Evolutionary conservation across 37 sponge, comb jelly and placozoan genomes (phyloP), one percentile per base, ranked within the genome.

Genomic region (Amphimedon queenslandica): DNA sequence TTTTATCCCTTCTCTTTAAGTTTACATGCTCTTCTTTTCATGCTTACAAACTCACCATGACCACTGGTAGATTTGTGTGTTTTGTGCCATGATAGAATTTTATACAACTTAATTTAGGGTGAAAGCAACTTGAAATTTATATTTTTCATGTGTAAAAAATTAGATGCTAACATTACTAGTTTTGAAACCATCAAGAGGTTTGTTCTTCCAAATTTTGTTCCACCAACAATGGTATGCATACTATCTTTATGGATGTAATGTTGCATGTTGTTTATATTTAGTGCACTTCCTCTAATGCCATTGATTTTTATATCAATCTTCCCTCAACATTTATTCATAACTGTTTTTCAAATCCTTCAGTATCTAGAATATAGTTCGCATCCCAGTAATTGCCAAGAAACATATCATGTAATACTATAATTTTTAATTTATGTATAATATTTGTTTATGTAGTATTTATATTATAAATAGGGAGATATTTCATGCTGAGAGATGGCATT

Each of bases 191-290:
- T n/a, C n/a, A 74, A 74, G 35, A 74, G 38, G 4, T 60, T 74
- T 60, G 39, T 39, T 18, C 64, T 74, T 32, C 75, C 75, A 36
- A 42, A 37, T 29, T 74, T 32, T 61, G 64, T 61, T 13, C 60
- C 74, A 36, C 75, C 75, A 61, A 37, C 61, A 58, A 33, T 21
- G 75, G 75, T 74, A 55, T 73, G 13, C n/a, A n/a, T n/a, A 47
- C 13, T 8, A 18, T 47, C 8, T 13, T 18, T 47, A 13, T 8
- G n/a, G n/a, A n/a, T n/a, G n/a, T n/a, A n/a, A n/a, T n/a, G n/a
- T n/a, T n/a, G n/a, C n/a, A n/a, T n/a, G n/a, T n/a, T n/a, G n/a
- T n/a, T n/a, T n/a, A n/a, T n/a, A n/a, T n/a, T n/a, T 13, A 47
- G 51, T 47, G 51, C 13, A 18, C 13, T 47, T 8, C 51, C 8